Base-by-base conservation (phyloP, 2,113 vertebrate species). In the Nibea albiflora region DNA sequence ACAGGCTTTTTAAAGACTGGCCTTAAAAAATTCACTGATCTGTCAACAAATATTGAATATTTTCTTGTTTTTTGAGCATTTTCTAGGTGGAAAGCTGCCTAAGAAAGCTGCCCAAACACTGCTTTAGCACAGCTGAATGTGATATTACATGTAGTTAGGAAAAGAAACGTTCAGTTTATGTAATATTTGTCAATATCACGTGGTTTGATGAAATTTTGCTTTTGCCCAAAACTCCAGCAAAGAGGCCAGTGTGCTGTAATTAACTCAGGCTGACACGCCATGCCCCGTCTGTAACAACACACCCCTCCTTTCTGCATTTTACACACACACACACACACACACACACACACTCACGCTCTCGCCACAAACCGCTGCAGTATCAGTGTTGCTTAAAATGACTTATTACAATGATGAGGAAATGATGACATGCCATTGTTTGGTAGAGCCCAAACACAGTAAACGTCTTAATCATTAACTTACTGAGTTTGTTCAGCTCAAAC, bases 261-360 rank as follows among this genome's bases (percentile, higher is more conserved):
- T 89, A 91, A 87, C 80, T 6, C 56, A 71, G 73, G 9, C 76
- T 85, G 90, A 90, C 91, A 84, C 78, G 77, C 64, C 8, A 11
- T 86, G 39, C 73, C 71, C 66, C 77, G 70, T 69, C 85, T 91
- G 63, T 85, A 85, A 88, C 57, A 90, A 88, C 89, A 88, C 67
- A 52, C 62, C 75, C 63, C 81, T 70, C 71, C 68, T 66, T 64
- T 71, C 47, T 73, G 46, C 72, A 62, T 62, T 73, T n/a, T 2
- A 28, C 72, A 85, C 63, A 28, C 15, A 81, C 76, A 66, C 83
- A 76, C 49, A 76, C 47, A 79, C 73, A n/a, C n/a, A n/a, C n/a
- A 74, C 78, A 66, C 83, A 76, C 49, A 76, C 39, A 76, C 68
- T 66, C 60, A 47, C 39, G 73, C 68, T 66, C 60, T 42, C 39